Base-by-base conservation (phyloP, 2,888 invertebrate genomes). In the Sinotaia quadrata region DNA sequence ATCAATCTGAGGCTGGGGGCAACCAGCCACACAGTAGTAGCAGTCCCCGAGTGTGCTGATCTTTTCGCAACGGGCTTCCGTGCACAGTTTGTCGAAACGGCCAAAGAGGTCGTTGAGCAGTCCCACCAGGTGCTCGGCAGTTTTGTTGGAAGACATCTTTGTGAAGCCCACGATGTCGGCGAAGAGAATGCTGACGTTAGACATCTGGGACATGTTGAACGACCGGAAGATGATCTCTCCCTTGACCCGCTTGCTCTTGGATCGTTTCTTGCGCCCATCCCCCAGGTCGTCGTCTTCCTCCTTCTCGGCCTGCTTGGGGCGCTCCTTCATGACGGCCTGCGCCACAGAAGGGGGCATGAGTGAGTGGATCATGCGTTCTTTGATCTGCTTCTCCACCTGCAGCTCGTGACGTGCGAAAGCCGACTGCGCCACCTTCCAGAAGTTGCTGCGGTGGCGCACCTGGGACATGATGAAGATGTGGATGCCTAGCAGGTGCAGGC, bases 161-260 rank as follows among this genome's bases (percentile, higher is more conserved):
- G 98, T 98, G 88, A 98, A 98, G 44, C 98, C 98, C 29, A 97
- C 97, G 84, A 98, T 98, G 87, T 98, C 98, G 34, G 98, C 98
- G 87, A 98, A 98, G 57, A 98, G 89, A 83, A 98, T 98, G 89
- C 96, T 96, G 54, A 98, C 97, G 87, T 96, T 93, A 68, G 95
- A 95, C 96, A 97, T 96, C 68, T 94, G 93, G 87, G 94, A 94
- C 97, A 98, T 98, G 84, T 97, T 97, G 88, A 98, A 98, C 8
- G 97, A 96, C 49, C 98, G 92, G 88, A 98, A 98, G 61, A 95
- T 90, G 31, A 85, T 84, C 62, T 80, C 79, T 24, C 82, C 83
- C 60, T 78, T 79, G 10, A 69, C 78, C 12, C 73, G 71, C 57
- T 78, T 81, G 33, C 74, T 69, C 60, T 80, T 84, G 21, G 81